Percentiles rank a stretch among this genome's conserved stretches.
These are phyloP conservation scores for Drosophila aldrichi DNA, from an alignment of 2,888 invertebrate species.

Conservation along the genomic window DNA sequence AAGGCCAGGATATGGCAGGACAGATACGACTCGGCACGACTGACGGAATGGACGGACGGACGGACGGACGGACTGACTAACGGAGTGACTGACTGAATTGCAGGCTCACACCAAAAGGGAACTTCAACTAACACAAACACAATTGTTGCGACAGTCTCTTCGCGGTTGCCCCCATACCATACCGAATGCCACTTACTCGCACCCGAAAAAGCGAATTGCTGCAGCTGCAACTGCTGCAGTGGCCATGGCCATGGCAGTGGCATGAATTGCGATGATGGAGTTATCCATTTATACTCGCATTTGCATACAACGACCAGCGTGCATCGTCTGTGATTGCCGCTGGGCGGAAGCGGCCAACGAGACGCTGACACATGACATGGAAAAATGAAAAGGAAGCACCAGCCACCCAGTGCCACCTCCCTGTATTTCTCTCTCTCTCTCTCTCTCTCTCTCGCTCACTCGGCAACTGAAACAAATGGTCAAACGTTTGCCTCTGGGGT, in stretches of 20 bases:
- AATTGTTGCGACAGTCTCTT: slow-evolving; percentile 71
- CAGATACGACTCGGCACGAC: slow-evolving; percentile 31
- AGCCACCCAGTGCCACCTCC: not conserved
- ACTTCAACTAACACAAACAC: slow-evolving; percentile 62
- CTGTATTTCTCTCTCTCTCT: not conserved
- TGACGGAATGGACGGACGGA: not conserved
- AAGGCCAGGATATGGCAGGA: slow-evolving; percentile 38
- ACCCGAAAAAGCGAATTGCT: slow-evolving; percentile 36
- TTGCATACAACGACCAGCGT: slow-evolving; percentile 70
- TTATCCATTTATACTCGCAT: slow-evolving; percentile 81
- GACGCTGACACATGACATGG: slow-evolving; percentile 82
- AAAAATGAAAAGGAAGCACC: slow-evolving; percentile 77
- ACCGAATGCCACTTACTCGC: slow-evolving; percentile 37
- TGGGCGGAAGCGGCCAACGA: slow-evolving; percentile 72
- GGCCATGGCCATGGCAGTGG: slow-evolving; percentile 46
- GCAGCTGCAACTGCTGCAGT: slow-evolving; percentile 38
- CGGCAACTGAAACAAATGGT: slow-evolving; percentile 50
- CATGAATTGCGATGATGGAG: slow-evolving; percentile 82
- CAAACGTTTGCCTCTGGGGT: slow-evolving; percentile 39
- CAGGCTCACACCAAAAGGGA: slow-evolving; percentile 12
- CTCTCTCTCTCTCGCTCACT: slow-evolving; percentile 5
- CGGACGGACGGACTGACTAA: slow-evolving; percentile 5
- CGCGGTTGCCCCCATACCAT: slow-evolving; percentile 53
- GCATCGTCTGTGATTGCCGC: slow-evolving; percentile 76
- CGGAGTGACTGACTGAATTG: slow-evolving; percentile 13